phyloP scores from a whole-genome alignment of 2,888 invertebrate species.

The Rhagonycha fulva region DNA sequence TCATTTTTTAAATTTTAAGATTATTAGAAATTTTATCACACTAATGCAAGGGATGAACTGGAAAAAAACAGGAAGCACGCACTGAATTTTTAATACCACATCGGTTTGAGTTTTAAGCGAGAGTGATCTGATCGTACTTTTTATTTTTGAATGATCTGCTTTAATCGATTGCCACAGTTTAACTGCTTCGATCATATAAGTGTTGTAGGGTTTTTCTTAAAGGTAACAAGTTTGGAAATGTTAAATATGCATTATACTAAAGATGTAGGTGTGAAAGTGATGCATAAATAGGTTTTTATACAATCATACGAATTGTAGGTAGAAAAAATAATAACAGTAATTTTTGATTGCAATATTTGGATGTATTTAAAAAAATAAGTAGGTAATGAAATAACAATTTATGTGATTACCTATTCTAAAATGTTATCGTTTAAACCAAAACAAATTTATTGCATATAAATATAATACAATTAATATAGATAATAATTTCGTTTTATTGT shows the following conservation, averaged over 20 bases:
- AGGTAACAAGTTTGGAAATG: conserved; percentile 29
- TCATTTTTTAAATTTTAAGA: background rate
- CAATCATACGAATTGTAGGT: background rate
- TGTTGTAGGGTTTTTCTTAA: conserved; percentile 22
- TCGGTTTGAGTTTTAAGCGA: conserved; percentile 35
- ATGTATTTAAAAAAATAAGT: background rate
- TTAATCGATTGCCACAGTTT: conserved; percentile 43
- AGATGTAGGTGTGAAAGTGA: background rate
- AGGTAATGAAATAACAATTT: background rate
- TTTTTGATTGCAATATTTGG: background rate
- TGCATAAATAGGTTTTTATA: background rate
- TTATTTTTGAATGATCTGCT: conserved; percentile 40
- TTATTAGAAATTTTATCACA: background rate
- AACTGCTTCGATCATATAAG: conserved; percentile 36
- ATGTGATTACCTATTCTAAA: background rate
- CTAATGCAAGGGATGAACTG: background rate
- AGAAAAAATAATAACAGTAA: background rate
- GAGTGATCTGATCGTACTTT: conserved; percentile 40
- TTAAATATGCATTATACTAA: conserved; percentile 12
- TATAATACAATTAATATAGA: no score
- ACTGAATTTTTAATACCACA: background rate
- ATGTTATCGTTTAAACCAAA: no score
- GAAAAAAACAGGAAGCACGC: background rate
- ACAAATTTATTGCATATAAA: no score
- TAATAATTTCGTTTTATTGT: no score